These are phyloP conservation scores for Notarius lentiginosus DNA, from an alignment of 2,113 vertebrate species.

Conservation along the genomic window DNA sequence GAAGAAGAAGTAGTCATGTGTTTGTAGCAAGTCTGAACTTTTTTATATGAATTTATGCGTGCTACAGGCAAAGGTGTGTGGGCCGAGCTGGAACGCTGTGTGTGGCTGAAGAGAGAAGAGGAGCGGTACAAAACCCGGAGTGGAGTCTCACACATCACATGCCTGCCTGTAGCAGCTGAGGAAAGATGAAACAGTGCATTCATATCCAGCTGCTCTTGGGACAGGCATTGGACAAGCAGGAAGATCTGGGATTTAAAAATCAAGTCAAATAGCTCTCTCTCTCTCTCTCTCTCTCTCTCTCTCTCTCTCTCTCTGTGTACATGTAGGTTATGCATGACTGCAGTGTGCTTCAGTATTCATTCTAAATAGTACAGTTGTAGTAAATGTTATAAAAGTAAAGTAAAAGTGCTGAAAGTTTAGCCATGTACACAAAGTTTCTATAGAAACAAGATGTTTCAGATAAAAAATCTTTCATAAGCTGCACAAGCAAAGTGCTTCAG, in stretches of 20 bases:
- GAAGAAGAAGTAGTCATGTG: not conserved
- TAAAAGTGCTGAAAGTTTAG: too few relatives aligned
- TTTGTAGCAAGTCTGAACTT: not conserved
- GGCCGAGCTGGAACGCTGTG: conserved; percentile 36
- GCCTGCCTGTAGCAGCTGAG: not conserved
- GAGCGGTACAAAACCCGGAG: conserved; percentile 53
- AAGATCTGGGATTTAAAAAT: conserved; percentile 2
- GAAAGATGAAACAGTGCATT: not conserved
- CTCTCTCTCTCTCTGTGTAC: too few relatives aligned
- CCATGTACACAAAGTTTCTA: not conserved
- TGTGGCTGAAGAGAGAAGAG: conserved; percentile 45
- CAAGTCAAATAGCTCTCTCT: not conserved
- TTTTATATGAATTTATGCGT: not conserved
- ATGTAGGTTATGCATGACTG: not conserved
- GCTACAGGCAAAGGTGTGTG: not conserved
- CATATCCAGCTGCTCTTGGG: conserved; percentile 2
- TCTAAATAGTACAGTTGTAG: not conserved
- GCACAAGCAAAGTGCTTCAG: not conserved
- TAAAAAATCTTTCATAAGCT: not conserved
- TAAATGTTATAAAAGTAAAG: not conserved
- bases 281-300: too few relatives aligned
- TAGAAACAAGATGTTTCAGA: not conserved
- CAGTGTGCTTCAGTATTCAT: not conserved
- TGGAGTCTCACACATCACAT: conserved; percentile 31
- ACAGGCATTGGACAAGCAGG: not conserved